A percentile compares a stretch with the other conserved stretches of the same genome.
phyloP scores from a whole-genome alignment of 2,797 vertebrate genomes.

The Poecilia gillii region DNA sequence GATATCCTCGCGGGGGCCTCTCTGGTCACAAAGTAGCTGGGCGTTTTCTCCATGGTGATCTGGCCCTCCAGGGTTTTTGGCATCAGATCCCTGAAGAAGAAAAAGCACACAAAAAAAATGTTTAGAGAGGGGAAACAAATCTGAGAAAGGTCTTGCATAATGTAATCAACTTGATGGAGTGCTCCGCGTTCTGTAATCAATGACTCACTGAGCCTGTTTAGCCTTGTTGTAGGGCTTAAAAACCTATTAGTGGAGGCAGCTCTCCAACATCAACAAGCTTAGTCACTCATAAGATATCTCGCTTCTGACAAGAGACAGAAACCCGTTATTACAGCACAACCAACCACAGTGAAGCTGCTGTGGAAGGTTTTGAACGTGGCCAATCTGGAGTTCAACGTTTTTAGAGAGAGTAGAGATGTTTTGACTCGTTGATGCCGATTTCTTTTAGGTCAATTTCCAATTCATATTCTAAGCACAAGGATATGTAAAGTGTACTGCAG shows the following conservation, averaged over 20 bases:
- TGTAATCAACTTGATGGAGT: conserved; percentile 74
- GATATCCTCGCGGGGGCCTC: conserved; percentile 89
- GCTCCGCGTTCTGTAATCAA: conserved; percentile 66
- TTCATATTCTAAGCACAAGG: background rate
- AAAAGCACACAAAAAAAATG: conserved; percentile 22
- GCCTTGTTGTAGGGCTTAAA: conserved; percentile 65
- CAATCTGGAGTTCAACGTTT: conserved; percentile 24
- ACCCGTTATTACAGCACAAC: conserved; percentile 46
- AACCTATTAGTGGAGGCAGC: conserved; percentile 72
- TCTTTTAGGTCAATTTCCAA: background rate
- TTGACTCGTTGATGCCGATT: background rate
- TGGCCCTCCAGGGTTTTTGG: conserved; percentile 91
- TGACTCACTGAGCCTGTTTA: conserved; percentile 70
- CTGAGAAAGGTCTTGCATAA: conserved; percentile 59
- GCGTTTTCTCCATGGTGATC: conserved; percentile 96
- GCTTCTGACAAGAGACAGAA: conserved; percentile 53
- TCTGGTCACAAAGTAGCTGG: conserved; percentile 92
- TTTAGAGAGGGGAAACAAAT: conserved; percentile 42
- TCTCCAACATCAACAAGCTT: conserved; percentile 65
- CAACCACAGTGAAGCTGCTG: conserved; percentile 36
- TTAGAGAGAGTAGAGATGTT: conserved; percentile 20
- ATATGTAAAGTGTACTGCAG: background rate
- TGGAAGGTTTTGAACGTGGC: conserved; percentile 36
- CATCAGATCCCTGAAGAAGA: conserved; percentile 86
- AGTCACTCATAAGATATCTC: conserved; percentile 60